Conservation (phyloP, 2,113 vertebrate species). For the Trichomycterus rosablanca region DNA sequence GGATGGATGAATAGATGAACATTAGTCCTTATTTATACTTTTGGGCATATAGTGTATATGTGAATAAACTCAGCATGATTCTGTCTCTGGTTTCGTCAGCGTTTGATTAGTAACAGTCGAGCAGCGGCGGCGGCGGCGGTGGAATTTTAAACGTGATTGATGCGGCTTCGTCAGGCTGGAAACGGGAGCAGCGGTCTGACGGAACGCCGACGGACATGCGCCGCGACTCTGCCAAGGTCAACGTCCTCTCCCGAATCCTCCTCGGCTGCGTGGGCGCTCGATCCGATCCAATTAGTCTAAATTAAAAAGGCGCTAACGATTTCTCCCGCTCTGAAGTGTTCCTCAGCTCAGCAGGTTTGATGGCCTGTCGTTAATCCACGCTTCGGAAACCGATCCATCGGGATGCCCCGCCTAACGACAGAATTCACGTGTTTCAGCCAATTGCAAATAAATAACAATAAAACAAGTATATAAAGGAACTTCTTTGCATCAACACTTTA, state of each 20-base stretch:
- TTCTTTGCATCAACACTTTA: no score
- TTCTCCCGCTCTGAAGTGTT: background rate
- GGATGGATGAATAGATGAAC: no score
- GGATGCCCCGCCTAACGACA: no score
- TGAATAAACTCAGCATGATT: background rate
- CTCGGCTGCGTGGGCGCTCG: background rate
- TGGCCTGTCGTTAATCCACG: background rate
- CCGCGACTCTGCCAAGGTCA: slow-evolving; percentile 37
- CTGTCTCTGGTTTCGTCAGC: slow-evolving; percentile 20
- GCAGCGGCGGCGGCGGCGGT: background rate
- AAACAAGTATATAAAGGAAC: background rate
- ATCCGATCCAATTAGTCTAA: slow-evolving; percentile 24
- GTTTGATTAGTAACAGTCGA: slow-evolving; percentile 30
- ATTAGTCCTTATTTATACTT: no score
- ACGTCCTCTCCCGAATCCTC: slow-evolving; percentile 9
- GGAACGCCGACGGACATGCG: slow-evolving; percentile 34
- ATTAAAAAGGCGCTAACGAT: slow-evolving; percentile 32
- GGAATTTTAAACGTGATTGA: slow-evolving; percentile 37
- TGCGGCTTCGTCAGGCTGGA: slow-evolving; percentile 29
- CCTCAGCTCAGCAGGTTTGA: background rate
- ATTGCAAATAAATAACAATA: background rate
- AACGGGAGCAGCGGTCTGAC: slow-evolving; percentile 19
- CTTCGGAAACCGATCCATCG: background rate
- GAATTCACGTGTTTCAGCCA: no score
- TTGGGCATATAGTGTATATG: no score